Evolutionary conservation across 2,113 vertebrate genomes (phyloP), one percentile per base, ranked within the genome.

Genomic region (Rhinolophus sinicus): DNA sequence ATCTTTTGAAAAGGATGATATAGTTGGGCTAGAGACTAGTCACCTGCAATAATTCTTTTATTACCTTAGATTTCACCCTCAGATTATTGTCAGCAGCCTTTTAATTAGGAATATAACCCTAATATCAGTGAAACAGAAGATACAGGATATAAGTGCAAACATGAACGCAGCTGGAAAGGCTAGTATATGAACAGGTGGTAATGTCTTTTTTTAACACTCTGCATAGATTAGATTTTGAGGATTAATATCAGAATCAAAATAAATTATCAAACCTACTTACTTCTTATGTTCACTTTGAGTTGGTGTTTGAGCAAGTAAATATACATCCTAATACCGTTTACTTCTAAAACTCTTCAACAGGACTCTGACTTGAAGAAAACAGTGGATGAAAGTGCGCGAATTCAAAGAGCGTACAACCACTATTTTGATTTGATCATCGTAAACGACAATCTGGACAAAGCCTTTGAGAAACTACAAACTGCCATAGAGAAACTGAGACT

Each of bases 351-450:
- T 97, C 81, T 97, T 67, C 28, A 16, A 77, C 97, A 99, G 99
- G 99, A 99, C 98, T 99, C 99, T 0, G 99, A 99, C 98, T 97
- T 99, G 97, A 99, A 99, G 95, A 99, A 99, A 98, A 99, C 99
- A 0, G 99, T 99, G 97, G 99, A 99, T 16, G 99, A 99, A 98
- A 99, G 99, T 0, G 99, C 99, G 5, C 99, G 99, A 96, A 99
- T 99, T 97, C 99, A 99, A 78, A 98, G 99, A 96, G 99, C 99
- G 0, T 99, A 99, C 98, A 99, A 99, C 98, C 99, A 99, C 99
- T 99, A 99, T 96, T 99, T 99, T 97, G 99, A 99, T 97, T 98
- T 99, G 98, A 99, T 99, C 98, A 99, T 99, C 94, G 96, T 99
- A 73, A 99, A 99, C 44, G 99, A 99, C 98, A 99, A 99, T 98